Evolutionary conservation across 2,888 invertebrate species (phyloP), one percentile per base, ranked within the genome.

Genomic region (Coenonympha glycerion): DNA sequence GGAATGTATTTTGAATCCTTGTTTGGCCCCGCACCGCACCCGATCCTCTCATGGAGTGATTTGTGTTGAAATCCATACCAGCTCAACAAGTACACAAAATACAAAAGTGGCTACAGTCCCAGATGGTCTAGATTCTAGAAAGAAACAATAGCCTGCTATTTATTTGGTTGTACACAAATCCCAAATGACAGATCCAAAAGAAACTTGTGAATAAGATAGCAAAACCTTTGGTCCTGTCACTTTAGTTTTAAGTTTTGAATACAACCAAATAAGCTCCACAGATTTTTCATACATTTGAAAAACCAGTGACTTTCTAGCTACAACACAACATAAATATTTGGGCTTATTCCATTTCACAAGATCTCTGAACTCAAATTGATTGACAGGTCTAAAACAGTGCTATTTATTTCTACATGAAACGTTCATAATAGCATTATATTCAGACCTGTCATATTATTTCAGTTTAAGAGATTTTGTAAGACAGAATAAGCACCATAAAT

Each of bases 271-370:
- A 5, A 15, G 8, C 4, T 22, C 15, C 24, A 79, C 63, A 73
- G 68, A 71, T 71, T 79, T 77, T 79, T 84, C 84, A 66, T 60
- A 57, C 55, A 61, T 56, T 66, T 73, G 82, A 84, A 85, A 75
- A 80, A 77, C 56, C 76, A 76, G 68, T 78, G 82, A 83, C 81
- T 67, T 6, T 18, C 11, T 42, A 44, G 33, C 44, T 33, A 47
- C 48, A 30, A 26, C 26, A 52, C 31, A 41, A 9, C n/a, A 31
- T 37, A 28, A 22, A 19, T 41, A 9, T 16, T 9, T 26, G 26
- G n/a, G 26, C 3, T 26, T 8, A 31, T 15, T 15, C n/a, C n/a
- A n/a, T n/a, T n/a, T n/a, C n/a, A n/a, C n/a, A n/a, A n/a, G n/a
- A n/a, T n/a, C n/a, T n/a, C n/a, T n/a, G n/a, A n/a, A n/a, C n/a